Evolutionary conservation across 2,797 vertebrate genomes (phyloP).

Genomic region (Artibeus jamaicensis): DNA sequence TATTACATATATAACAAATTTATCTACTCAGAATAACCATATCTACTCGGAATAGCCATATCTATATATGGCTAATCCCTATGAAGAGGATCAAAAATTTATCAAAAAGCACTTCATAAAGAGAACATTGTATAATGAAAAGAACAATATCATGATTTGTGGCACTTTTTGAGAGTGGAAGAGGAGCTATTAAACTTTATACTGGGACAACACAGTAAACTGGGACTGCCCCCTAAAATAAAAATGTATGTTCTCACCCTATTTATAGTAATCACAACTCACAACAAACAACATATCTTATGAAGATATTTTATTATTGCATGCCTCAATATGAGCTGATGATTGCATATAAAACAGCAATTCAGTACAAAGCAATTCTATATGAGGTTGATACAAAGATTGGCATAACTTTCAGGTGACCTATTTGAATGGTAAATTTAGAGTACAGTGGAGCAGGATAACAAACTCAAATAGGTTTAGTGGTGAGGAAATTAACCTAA

Average conservation of each 20-base stretch:
- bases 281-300: background rate
- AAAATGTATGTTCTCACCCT: background rate
- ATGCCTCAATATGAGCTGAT: background rate
- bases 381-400: background rate
- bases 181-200: background rate
- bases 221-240: background rate
- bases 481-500: background rate
- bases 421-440: background rate
- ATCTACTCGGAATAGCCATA: no score
- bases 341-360: background rate
- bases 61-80: background rate
- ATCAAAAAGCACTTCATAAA: background rate
- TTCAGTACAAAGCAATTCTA: background rate
- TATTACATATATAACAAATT: background rate
- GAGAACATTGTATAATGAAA: background rate
- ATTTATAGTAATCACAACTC: background rate
- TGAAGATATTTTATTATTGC: background rate
- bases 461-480: background rate
- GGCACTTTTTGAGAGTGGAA: conserved; percentile 1
- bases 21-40: background rate
- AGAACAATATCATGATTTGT: background rate
- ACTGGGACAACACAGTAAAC: background rate
- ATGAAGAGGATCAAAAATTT: background rate
- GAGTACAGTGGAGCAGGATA: background rate
- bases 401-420: background rate